Base-by-base conservation (phyloP, 1,140 invertebrate genomes). In the Paraescarpia echinospica region DNA sequence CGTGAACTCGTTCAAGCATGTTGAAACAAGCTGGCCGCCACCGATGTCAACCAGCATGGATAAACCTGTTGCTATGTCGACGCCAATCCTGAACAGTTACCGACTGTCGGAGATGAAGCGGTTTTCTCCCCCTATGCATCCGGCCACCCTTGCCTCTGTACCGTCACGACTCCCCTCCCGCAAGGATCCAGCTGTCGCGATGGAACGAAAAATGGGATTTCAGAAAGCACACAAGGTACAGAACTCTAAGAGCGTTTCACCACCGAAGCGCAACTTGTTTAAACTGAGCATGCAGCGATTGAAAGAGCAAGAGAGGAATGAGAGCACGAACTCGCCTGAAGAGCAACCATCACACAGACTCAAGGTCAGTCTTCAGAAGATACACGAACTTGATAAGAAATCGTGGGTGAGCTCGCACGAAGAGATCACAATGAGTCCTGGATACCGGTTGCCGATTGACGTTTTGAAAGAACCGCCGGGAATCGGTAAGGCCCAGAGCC, bases 1-100 rank as follows among this genome's bases (percentile, higher is more conserved):
- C 93, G 48, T 92, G 93, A 91, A 93, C 94, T 90, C 95, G 93
- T 93, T 94, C 41, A 94, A 95, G 90, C 95, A 94, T 89, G 94
- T 94, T 91, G 95, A 91, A 96, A 94, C 94, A 95, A 33, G 34
- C 41, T n/a, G 35, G 51, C 51, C 88, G 22, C 35, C 59, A 4
- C 35, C 89, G 34, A 91, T 59, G 51, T 92, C 34, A 14, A 34
- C 89, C 9, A 33, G 92, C 59, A 34, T 91, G 91, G 35, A 59
- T 27, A 91, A 93, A 92, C 93, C 92, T 48, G 59, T 34, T 92
- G n/a, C 41, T 89, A 35, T n/a, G n/a, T 93, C 92, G 59, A 92
- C 92, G n/a, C 91, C 90, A 22, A 88, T 92, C 22, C 89, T 91
- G 5, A 93, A 93, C 48, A 41, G 4, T 93, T 93, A 48, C 22